Evolutionary conservation across 2,888 invertebrate genomes (phyloP), one percentile per base, ranked within the genome.

Genomic region (Phyllotreta cruciferae): DNA sequence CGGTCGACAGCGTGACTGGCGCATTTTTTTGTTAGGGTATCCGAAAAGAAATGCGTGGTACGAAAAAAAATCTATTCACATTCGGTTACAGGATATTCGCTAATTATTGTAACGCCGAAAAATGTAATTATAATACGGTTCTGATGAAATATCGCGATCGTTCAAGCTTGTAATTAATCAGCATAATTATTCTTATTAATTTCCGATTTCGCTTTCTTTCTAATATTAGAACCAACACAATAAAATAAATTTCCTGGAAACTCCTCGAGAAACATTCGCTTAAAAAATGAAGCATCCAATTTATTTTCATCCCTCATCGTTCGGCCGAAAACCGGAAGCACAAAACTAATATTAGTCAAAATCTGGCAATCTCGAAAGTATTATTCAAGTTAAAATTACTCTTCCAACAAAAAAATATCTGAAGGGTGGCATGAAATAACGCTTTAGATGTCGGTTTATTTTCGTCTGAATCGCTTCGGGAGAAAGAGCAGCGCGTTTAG

Each of bases 371-470:
- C 69, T 70, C 64, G 63, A 70, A 64, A 68, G 72, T 69, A 74
- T 74, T 75, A 74, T 75, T 75, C 72, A 71, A 75, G 71, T 75
- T 75, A 72, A 75, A 75, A 75, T 75, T 74, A 75, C 74, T 72
- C 70, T 57, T 56, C 56, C 62, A 68, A 69, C 68, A 71, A 71
- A 74, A 71, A 75, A 73, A 73, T 68, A 68, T 68, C 71, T 68
- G 71, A 69, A 71, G 73, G 75, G 74, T 72, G 68, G 68, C 71
- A 73, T 73, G 73, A 74, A 74, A 72, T 72, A 60, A 72, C 71
- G 71, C 70, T 71, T 60, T 71, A 67, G 71, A 70, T 74, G 72
- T 74, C 71, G 69, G 74, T 74, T 75, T 76, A 76, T 76, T 76
- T 76, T 76, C 74, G 72, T 76, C 76, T 73, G 73, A 76, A 76